These are phyloP conservation scores for Cyclargus thomasi DNA, from an alignment of 1,140 invertebrate species.

Conservation along the genomic window DNA sequence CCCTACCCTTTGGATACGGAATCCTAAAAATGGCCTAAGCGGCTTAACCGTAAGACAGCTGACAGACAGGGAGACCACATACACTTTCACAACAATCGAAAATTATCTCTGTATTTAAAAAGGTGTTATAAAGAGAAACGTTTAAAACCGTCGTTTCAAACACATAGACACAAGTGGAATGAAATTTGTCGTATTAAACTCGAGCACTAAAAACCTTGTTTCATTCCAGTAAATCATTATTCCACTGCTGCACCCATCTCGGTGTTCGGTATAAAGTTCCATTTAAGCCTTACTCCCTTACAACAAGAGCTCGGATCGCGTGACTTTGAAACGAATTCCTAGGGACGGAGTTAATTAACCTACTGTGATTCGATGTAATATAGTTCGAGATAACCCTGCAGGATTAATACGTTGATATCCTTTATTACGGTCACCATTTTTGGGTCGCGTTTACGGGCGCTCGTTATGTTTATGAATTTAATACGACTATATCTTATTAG, in stretches of 20 bases:
- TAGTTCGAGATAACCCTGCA: slow-evolving; percentile 33
- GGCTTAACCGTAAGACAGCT: too few species aligned
- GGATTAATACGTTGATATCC: slow-evolving; percentile 32
- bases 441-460: slow-evolving; percentile 18
- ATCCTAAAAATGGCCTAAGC: too few species aligned
- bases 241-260: slow-evolving; percentile 4
- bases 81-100: too few species aligned
- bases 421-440: slow-evolving; percentile 29
- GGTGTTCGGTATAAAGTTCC: not conserved
- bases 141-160: too few species aligned
- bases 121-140: too few species aligned
- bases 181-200: too few species aligned
- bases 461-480: slow-evolving; percentile 7
- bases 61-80: too few species aligned
- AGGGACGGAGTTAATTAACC: slow-evolving; percentile 40
- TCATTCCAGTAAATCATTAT: slow-evolving; percentile 8
- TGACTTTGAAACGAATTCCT: slow-evolving; percentile 29
- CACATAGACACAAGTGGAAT: too few species aligned
- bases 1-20: too few species aligned
- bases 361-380: slow-evolving; percentile 33
- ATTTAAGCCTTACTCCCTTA: slow-evolving; percentile 12
- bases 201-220: not conserved
- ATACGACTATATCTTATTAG: not conserved
- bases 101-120: too few species aligned
- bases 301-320: slow-evolving; percentile 20